Percentiles rank a stretch among this genome's conserved stretches.
Conservation (phyloP, 2,888 invertebrate species). For the Synergus gifuensis region DNA sequence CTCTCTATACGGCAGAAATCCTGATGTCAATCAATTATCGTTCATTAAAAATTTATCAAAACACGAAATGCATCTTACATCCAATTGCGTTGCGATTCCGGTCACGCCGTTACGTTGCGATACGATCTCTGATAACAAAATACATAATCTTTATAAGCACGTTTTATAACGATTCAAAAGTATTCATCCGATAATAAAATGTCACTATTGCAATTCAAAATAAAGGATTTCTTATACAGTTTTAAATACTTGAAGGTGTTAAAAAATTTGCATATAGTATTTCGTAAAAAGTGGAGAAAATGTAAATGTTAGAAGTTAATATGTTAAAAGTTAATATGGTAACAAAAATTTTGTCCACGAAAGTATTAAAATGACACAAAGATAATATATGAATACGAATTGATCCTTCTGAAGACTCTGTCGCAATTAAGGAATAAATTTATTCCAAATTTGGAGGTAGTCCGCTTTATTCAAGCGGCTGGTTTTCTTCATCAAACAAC, state of each 20-base stretch:
- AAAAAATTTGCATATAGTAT: too few species aligned
- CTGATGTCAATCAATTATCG: conserved; percentile 18
- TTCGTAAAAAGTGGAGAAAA: too few species aligned
- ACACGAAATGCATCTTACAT: conserved; percentile 39
- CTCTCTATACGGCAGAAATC: conserved; percentile 27
- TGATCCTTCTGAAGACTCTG: background rate
- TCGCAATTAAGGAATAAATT: conserved; percentile 1
- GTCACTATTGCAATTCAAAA: background rate
- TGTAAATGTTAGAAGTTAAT: too few species aligned
- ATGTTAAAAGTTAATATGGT: too few species aligned
- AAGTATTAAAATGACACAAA: background rate
- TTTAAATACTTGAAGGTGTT: too few species aligned
- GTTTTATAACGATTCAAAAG: background rate
- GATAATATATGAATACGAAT: background rate
- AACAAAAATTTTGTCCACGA: too few species aligned
- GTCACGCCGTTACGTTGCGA: conserved; percentile 5
- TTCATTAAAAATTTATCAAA: conserved; percentile 34
- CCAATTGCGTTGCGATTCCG: conserved; percentile 6
- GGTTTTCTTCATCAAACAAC: conserved; percentile 1
- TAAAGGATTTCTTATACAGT: background rate
- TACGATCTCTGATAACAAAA: conserved; percentile 23
- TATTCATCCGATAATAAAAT: background rate
- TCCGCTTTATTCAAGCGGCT: background rate
- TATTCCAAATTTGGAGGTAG: background rate
- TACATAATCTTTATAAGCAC: background rate